Conservation (phyloP, 2,888 invertebrate species). For the Ophioninae sp. region DNA sequence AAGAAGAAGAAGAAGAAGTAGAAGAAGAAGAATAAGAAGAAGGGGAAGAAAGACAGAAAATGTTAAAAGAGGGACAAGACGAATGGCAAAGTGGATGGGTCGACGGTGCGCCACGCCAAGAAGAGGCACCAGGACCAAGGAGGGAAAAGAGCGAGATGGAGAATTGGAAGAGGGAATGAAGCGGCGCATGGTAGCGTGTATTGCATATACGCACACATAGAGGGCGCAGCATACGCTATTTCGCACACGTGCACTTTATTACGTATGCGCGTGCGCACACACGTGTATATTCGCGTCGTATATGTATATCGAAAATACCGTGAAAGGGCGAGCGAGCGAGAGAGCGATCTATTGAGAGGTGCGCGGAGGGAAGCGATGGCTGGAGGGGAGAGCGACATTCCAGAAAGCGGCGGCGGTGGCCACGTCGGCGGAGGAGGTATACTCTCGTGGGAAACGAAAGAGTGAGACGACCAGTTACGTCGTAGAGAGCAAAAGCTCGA, state of each 20-base stretch:
- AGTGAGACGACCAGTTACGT: conserved; percentile 70
- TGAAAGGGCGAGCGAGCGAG: conserved; percentile 58
- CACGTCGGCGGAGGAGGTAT: conserved; percentile 69
- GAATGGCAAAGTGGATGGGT: conserved; percentile 61
- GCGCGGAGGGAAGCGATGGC: conserved; percentile 62
- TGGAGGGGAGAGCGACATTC: conserved; percentile 79
- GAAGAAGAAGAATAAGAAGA: conserved; percentile 58
- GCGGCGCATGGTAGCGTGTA: conserved; percentile 55
- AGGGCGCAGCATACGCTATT: not conserved
- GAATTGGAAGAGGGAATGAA: conserved; percentile 61
- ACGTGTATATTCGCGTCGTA: not conserved
- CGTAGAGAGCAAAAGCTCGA: conserved; percentile 54
- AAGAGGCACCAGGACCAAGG: conserved; percentile 61
- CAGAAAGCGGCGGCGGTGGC: conserved; percentile 78
- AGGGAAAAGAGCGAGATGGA: conserved; percentile 64
- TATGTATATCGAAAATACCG: conserved; percentile 24
- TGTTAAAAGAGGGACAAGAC: conserved; percentile 62
- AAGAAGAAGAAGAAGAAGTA: conserved; percentile 44
- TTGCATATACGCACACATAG: not conserved
- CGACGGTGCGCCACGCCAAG: conserved; percentile 54
- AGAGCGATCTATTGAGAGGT: conserved; percentile 63
- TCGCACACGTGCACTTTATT: conserved; percentile 8
- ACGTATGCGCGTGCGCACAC: not conserved
- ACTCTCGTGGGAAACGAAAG: conserved; percentile 80
- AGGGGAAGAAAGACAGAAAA: conserved; percentile 52